phyloP scores from a whole-genome alignment of 2,888 invertebrate species.

The Tetanocera ferruginea region DNA sequence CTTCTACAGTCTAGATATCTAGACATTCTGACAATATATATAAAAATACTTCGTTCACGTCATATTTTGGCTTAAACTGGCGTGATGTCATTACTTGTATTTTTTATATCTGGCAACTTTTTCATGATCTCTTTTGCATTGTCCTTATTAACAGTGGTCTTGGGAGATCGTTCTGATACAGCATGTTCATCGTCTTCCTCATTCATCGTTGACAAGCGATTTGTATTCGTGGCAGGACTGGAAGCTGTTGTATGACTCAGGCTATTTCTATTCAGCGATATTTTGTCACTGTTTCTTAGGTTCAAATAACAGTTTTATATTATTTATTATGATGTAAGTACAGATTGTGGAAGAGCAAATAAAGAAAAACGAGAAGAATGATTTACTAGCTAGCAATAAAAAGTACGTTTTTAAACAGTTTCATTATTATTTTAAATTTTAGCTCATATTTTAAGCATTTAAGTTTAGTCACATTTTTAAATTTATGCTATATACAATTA shows the following conservation, averaged over 20 bases:
- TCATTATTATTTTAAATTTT: neutral
- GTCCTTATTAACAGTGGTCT: slow-evolving; percentile 17
- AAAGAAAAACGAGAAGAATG: slow-evolving; percentile 6
- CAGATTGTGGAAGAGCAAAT: neutral
- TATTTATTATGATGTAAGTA: neutral
- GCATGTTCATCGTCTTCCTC: slow-evolving; percentile 82
- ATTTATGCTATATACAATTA: no score
- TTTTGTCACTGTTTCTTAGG: slow-evolving; percentile 19
- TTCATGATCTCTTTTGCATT: neutral
- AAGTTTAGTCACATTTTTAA: neutral
- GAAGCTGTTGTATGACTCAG: neutral
- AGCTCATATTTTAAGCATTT: neutral
- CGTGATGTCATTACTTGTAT: slow-evolving; percentile 53
- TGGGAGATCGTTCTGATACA: neutral
- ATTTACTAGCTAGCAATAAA: neutral
- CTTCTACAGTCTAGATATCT: no score
- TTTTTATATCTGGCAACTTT: slow-evolving; percentile 36
- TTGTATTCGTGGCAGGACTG: slow-evolving; percentile 49
- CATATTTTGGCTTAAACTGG: slow-evolving; percentile 54
- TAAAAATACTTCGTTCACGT: neutral
- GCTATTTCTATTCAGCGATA: slow-evolving; percentile 8
- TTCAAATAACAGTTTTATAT: no score
- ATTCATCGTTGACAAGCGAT: slow-evolving; percentile 85
- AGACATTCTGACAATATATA: neutral
- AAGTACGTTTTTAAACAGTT: neutral